Evolutionary conservation across 2,113 vertebrate species (phyloP).

Genomic region (Ardeotis arabs): DNA sequence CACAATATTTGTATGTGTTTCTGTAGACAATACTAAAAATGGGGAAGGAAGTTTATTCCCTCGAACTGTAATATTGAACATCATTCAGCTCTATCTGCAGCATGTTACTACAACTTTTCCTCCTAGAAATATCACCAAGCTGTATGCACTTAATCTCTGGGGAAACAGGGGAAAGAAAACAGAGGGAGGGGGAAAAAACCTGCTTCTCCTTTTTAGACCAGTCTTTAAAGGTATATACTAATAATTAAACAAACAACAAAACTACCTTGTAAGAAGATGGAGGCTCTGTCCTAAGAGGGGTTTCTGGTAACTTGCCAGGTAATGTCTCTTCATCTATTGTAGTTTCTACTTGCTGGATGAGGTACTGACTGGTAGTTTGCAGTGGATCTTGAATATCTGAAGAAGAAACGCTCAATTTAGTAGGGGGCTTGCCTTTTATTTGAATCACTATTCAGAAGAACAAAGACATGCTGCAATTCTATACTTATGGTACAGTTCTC

Average conservation of each 20-base stretch:
- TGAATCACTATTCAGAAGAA: not conserved
- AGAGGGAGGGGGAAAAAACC: rapidly evolving
- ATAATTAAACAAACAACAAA: not conserved
- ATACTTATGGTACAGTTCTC: not conserved
- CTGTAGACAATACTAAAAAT: not conserved
- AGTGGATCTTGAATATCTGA: constrained; percentile 79
- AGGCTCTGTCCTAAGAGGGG: constrained; percentile 83
- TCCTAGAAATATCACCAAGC: not conserved
- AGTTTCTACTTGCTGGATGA: constrained; percentile 83
- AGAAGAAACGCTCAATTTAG: constrained; percentile 1
- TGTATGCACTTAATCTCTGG: not conserved
- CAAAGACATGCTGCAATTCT: not conserved
- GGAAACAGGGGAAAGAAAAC: not conserved
- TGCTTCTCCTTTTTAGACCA: not conserved
- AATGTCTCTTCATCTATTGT: constrained; percentile 88
- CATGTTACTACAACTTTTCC: not conserved
- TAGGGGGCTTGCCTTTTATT: not conserved
- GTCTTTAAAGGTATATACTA: not conserved
- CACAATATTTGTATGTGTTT: not conserved
- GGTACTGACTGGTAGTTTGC: constrained; percentile 92
- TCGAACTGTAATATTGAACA: not conserved
- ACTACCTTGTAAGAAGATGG: constrained; percentile 90
- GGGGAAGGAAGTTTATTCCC: not conserved
- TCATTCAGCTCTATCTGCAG: not conserved
- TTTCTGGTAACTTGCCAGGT: constrained; percentile 92